Evolutionary conservation across 2,888 invertebrate species (phyloP).

Genomic region (Lasioglossum morio): DNA sequence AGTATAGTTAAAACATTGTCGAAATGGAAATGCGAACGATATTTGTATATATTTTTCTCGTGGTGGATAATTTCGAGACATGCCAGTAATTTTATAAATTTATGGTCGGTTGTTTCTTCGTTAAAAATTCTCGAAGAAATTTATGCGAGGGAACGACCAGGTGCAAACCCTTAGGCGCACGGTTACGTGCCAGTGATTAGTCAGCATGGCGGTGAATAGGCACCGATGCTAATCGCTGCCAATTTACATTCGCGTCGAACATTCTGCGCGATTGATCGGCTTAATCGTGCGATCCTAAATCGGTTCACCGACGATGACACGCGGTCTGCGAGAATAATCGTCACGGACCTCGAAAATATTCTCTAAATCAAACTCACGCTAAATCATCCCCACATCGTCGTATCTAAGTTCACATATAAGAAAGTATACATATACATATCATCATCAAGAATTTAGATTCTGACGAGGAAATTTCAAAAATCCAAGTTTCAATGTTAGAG

Average conservation of each 20-base stretch:
- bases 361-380: not conserved
- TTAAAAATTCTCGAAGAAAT: not conserved
- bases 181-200: not conserved
- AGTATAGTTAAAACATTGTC: not conserved
- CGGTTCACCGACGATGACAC: not conserved
- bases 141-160: not conserved
- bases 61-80: not conserved
- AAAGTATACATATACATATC: not conserved
- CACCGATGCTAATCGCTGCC: not conserved
- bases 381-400: slow-evolving; percentile 5
- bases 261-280: slow-evolving; percentile 17
- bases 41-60: not conserved
- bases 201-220: slow-evolving; percentile 7
- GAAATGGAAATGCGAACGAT: not conserved
- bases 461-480: too few relatives aligned
- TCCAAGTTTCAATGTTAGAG: too few relatives aligned
- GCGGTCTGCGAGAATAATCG: not conserved
- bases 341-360: not conserved
- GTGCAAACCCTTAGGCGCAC: not conserved
- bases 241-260: not conserved
- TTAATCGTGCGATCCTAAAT: slow-evolving; percentile 19
- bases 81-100: not conserved
- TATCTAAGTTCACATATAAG: slow-evolving; percentile 8
- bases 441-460: too few relatives aligned
- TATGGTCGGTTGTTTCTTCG: not conserved